Evolutionary conservation across 2,113 vertebrate species (phyloP).

Genomic region (Noctilio leporinus): DNA sequence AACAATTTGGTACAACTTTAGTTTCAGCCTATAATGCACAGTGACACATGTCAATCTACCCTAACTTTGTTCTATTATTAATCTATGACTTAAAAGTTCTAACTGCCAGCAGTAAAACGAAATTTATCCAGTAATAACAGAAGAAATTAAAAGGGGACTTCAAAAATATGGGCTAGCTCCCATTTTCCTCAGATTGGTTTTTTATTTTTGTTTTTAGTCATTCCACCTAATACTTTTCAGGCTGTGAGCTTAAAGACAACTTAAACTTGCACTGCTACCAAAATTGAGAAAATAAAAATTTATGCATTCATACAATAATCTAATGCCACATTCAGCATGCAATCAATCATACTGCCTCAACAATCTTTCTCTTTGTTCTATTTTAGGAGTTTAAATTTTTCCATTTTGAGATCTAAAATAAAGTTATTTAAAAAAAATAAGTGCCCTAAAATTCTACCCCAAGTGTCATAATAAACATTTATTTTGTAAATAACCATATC

Average conservation of each 20-base stretch:
- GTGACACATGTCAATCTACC: background rate
- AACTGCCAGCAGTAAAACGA: conserved; percentile 23
- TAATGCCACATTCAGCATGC: background rate
- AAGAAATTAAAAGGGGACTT: conserved; percentile 16
- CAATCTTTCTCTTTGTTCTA: background rate
- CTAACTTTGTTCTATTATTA: conserved; percentile 12
- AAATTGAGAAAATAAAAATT: conserved; percentile 43
- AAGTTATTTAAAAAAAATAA: background rate
- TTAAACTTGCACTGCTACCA: conserved; percentile 11
- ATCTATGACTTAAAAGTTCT: background rate
- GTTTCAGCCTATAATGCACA: background rate
- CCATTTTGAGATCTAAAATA: conserved; percentile 3
- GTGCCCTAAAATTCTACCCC: background rate
- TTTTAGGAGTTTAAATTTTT: background rate
- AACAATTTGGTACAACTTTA: background rate
- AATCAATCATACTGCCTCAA: background rate
- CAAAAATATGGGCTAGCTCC: background rate
- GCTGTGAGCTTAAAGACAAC: background rate
- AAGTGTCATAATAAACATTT: conserved; percentile 18
- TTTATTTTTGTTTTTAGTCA: background rate
- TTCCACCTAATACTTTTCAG: background rate
- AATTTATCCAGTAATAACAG: background rate
- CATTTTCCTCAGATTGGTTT: background rate
- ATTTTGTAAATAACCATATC: background rate
- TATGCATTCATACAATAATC: background rate